Evolutionary conservation across 2,888 invertebrate genomes (phyloP), one percentile per base, ranked within the genome.

Genomic region (Dilophus febrilis): DNA sequence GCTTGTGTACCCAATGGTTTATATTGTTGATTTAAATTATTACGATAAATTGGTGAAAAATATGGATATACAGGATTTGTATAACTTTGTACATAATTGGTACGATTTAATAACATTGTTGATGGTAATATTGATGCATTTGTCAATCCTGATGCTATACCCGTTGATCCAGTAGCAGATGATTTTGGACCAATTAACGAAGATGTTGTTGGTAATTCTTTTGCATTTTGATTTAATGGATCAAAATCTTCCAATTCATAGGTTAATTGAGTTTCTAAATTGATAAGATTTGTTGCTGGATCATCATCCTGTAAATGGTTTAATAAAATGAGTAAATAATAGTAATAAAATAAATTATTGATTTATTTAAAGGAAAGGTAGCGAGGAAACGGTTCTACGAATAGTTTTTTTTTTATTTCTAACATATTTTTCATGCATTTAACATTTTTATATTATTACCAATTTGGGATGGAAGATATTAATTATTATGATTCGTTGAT

Each of bases 161-260:
- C 18, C 11, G 57, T 47, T 37, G 45, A 48, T 35, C 49, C 39
- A 4, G 29, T 13, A 29, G 18, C 13, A 4, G 36, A 30, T 16
- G 12, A 1, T 11, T n/a, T 19, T 18, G 34, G 34, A 7, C 16
- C 12, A 4, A n/a, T 3, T 29, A 28, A 16, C 7, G 28, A 16
- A 7, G 33, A 11, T 4, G 16, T 17, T 17, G 11, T 14, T 13
- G 36, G 27, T 22, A 40, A n/a, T 42, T 66, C 65, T 40, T 65
- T 64, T 18, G 66, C 62, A 49, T 61, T 61, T 47, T 58, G 55
- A 51, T 62, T 66, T 16, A 77, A 57, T 12, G 77, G 77, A 58
- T 78, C 77, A 48, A 77, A 77, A 51, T 77, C 77, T 48, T 77
- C 76, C 35, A 71, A 53, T 49, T 63, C 64, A 49, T 72, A 74